These are phyloP conservation scores for Linnaemya vulpina DNA, from an alignment of 2,888 invertebrate genomes.

Conservation along the genomic window DNA sequence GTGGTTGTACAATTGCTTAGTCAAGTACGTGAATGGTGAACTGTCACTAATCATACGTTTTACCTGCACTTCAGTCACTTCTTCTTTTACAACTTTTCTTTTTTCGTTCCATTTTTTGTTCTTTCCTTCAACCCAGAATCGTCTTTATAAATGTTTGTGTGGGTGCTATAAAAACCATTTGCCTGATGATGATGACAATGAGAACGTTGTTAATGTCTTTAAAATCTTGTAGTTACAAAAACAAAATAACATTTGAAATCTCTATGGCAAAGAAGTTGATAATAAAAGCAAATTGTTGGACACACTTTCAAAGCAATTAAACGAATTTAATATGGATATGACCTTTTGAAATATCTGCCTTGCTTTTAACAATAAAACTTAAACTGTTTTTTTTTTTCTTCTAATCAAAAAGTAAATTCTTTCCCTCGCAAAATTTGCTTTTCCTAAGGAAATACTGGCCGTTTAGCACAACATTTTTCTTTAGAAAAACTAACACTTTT, in stretches of 20 bases:
- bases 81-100: conserved; percentile 36
- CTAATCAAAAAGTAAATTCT: not conserved
- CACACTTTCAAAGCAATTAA: conserved; percentile 53
- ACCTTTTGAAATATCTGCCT: conserved; percentile 2
- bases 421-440: not conserved
- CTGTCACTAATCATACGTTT: conserved; percentile 65
- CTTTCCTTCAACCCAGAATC: conserved; percentile 15
- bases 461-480: no score
- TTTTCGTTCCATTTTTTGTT: not conserved
- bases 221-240: not conserved
- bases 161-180: conserved; percentile 50
- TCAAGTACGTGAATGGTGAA: conserved; percentile 40
- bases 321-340: conserved; percentile 21
- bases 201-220: conserved; percentile 37
- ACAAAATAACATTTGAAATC: not conserved
- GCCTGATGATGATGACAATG: conserved; percentile 12
- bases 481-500: no score
- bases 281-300: conserved; percentile 29
- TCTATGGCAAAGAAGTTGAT: not conserved
- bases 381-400: not conserved
- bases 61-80: conserved; percentile 37
- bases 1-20: conserved; percentile 37
- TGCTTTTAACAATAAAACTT: no score
- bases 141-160: conserved; percentile 36
- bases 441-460: not conserved